Evolutionary conservation across 2,797 vertebrate genomes (phyloP).

Genomic region (Intellagama lesueurii): DNA sequence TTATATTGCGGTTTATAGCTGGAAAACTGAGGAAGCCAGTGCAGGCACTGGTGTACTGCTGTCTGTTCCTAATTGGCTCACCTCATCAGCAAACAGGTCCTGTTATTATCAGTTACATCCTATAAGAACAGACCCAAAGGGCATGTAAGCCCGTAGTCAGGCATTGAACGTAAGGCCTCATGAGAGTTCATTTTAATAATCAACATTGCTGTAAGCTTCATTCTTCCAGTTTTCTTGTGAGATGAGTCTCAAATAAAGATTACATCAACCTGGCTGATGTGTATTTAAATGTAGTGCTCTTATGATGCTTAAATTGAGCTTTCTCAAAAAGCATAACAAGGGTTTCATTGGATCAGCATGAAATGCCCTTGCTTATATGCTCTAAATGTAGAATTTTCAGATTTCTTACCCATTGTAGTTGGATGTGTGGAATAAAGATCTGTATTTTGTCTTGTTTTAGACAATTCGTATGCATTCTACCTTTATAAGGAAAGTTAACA

Average conservation of each 20-base stretch:
- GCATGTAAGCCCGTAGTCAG: neutral
- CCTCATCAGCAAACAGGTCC: neutral
- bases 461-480: slow-evolving; percentile 25
- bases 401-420: slow-evolving; percentile 44
- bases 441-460: slow-evolving; percentile 55
- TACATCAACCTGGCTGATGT: neutral
- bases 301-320: neutral
- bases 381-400: neutral
- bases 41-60: neutral
- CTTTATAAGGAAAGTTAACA: slow-evolving; percentile 54
- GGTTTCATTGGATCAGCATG: neutral
- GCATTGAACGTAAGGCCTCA: neutral
- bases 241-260: neutral
- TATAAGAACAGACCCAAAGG: neutral
- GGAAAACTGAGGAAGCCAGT: neutral
- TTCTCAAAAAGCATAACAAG: neutral
- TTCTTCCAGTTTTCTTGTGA: neutral
- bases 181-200: neutral
- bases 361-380: neutral
- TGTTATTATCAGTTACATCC: neutral
- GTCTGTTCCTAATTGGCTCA: neutral
- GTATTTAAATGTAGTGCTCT: neutral
- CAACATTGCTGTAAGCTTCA: neutral
- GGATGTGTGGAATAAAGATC: slow-evolving; percentile 7
- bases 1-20: neutral